Percentiles rank a stretch among this genome's conserved stretches.
Evolutionary conservation across 2,797 vertebrate genomes (phyloP).

Genomic region (Agapornis canus): DNA sequence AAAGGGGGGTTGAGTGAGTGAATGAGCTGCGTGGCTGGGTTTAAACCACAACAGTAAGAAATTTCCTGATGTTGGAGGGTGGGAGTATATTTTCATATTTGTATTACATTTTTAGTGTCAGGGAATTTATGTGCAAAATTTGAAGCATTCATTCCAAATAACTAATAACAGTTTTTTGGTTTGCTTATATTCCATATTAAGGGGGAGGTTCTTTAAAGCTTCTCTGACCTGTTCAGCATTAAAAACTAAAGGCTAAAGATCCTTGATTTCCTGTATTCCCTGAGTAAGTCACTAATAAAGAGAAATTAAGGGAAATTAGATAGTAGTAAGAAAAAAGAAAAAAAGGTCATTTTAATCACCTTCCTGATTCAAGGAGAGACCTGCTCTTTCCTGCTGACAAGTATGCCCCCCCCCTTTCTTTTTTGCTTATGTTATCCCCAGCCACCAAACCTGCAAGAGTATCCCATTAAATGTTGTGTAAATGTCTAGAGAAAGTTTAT

Average conservation of each 20-base stretch:
- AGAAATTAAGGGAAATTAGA: not conserved
- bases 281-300: not conserved
- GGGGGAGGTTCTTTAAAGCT: not conserved
- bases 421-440: not conserved
- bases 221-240: not conserved
- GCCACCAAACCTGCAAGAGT: not conserved
- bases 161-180: not conserved
- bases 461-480: not conserved
- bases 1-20: no score
- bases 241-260: not conserved
- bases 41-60: no score
- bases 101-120: not conserved
- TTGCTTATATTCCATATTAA: not conserved
- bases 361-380: not conserved
- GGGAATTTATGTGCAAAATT: not conserved
- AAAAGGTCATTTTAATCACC: not conserved
- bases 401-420: not conserved
- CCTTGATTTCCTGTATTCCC: not conserved
- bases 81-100: not conserved
- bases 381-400: not conserved
- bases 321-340: not conserved
- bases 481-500: not conserved
- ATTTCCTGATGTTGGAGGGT: not conserved
- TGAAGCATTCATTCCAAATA: not conserved
- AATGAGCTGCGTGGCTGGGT: no score